A percentile compares a stretch with the other conserved stretches of the same genome.
phyloP scores from a whole-genome alignment of 2,888 invertebrate species.

The Anodontia alba region DNA sequence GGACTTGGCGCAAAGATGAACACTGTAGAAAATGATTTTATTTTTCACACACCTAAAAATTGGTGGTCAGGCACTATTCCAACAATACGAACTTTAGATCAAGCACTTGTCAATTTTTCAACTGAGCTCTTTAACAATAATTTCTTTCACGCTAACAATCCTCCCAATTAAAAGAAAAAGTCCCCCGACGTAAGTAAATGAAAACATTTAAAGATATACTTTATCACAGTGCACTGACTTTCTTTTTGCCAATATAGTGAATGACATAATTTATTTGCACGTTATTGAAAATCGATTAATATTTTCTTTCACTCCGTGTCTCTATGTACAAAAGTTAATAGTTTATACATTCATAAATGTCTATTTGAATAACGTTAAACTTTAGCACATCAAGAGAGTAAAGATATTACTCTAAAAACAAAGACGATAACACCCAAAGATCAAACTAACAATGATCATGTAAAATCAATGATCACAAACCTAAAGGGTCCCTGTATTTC shows the following conservation, averaged over 20 bases:
- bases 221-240: background rate
- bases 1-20: too few relatives aligned
- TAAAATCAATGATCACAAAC: background rate
- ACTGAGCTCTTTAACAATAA: background rate
- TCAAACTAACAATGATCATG: too few relatives aligned
- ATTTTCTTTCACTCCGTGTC: background rate
- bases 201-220: background rate
- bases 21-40: too few relatives aligned
- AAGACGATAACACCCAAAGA: background rate
- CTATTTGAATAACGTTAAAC: too few relatives aligned
- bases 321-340: background rate
- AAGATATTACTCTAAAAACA: background rate
- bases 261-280: constrained; percentile 14
- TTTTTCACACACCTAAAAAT: too few relatives aligned
- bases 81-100: background rate
- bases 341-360: background rate
- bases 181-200: background rate
- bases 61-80: background rate
- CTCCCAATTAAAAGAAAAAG: background rate
- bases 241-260: background rate
- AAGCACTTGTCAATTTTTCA: background rate
- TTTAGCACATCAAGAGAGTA: too few relatives aligned
- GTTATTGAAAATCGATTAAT: background rate
- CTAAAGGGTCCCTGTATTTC: background rate
- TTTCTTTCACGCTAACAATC: background rate